These are phyloP conservation scores for Gallinago stenura DNA, from an alignment of 2,797 vertebrate species.

Conservation along the genomic window DNA sequence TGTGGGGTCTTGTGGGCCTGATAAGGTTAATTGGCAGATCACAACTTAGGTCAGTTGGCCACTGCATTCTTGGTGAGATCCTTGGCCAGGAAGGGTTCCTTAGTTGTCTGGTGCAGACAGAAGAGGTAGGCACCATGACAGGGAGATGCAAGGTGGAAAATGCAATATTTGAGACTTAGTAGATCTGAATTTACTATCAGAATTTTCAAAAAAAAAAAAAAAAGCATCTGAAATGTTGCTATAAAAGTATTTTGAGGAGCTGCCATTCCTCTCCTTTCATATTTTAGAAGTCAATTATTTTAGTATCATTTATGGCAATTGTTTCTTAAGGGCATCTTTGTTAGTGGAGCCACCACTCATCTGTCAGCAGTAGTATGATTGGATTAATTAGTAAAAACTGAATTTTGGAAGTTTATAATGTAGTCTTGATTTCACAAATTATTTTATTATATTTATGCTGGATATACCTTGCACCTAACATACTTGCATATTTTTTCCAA, in stretches of 20 bases:
- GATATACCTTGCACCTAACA: neutral
- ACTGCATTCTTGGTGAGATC: neutral
- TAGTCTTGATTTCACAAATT: neutral
- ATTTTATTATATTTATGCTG: neutral
- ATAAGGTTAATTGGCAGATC: neutral
- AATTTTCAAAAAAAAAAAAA: neutral
- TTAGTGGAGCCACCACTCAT: neutral
- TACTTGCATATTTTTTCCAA: neutral
- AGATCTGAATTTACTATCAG: neutral
- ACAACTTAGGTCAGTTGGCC: neutral
- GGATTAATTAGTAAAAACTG: neutral
- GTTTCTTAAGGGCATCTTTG: neutral
- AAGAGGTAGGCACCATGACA: rapidly evolving
- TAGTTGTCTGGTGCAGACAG: neutral
- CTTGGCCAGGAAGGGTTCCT: neutral
- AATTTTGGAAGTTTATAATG: neutral
- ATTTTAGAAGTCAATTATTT: neutral
- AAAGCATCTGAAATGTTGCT: neutral
- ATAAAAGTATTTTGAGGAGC: neutral
- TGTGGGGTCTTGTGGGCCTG: neutral
- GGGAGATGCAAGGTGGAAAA: neutral
- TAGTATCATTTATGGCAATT: neutral
- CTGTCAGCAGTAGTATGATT: neutral
- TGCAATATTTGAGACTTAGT: neutral
- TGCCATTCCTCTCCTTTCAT: neutral